phyloP scores from a whole-genome alignment of 2,113 vertebrate genomes.

The Sardina pilchardus region DNA sequence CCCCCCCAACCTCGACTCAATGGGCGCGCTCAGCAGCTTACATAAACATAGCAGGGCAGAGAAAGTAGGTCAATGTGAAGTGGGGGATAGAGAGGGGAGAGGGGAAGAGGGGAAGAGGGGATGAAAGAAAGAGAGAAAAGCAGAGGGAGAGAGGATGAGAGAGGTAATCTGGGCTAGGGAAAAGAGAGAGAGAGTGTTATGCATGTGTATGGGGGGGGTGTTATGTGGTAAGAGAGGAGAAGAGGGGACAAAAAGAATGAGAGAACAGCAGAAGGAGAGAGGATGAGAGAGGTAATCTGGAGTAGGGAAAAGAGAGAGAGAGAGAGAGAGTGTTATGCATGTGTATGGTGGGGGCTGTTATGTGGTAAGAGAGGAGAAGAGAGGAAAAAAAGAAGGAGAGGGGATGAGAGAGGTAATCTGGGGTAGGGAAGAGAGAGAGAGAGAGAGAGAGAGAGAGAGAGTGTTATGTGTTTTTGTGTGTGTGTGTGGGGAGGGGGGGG shows the following conservation, averaged over 20 bases:
- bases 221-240: neutral
- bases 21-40: slow-evolving; percentile 45
- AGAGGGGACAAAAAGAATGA: neutral
- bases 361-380: slow-evolving; percentile 6
- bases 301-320: neutral
- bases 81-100: slow-evolving; percentile 39
- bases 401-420: neutral
- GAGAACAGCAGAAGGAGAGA: neutral
- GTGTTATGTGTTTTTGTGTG: too few species aligned
- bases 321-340: neutral
- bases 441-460: neutral
- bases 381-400: neutral
- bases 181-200: neutral
- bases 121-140: neutral
- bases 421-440: neutral
- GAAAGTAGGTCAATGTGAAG: slow-evolving; percentile 71
- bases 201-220: neutral
- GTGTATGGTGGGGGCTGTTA: too few species aligned
- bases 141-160: neutral
- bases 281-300: neutral
- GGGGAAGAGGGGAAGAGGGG: slow-evolving; percentile 29
- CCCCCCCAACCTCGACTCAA: slow-evolving; percentile 52
- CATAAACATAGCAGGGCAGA: slow-evolving; percentile 68
- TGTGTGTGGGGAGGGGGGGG: neutral
- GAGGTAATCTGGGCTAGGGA: neutral